Base-by-base conservation (phyloP, 2,888 invertebrate genomes). In the Drosophila pseudotalamancana region DNA sequence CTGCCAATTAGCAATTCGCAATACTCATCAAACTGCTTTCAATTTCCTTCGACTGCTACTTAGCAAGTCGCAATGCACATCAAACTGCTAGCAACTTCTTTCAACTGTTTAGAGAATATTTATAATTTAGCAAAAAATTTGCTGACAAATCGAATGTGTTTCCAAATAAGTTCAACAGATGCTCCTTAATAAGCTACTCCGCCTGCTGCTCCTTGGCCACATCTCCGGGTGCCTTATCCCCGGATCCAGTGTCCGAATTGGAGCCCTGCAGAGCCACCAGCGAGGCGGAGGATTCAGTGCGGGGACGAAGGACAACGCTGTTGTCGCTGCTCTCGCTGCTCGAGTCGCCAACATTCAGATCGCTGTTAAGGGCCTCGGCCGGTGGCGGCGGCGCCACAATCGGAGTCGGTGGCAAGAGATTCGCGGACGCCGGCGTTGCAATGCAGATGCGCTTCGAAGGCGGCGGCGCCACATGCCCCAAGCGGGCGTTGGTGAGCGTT, bases 391-490 rank as follows among this genome's bases (percentile, higher is more conserved):
- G 37, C 11, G 64, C 43, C 9, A 59, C 60, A 6, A 66, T 35
- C 4, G 77, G 69, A 0, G 32, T 49, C 3, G 74, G 76, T 14
- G 83, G 71, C 60, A 73, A 53, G 4, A 69, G 54, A 8, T 40
- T 67, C 0, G 35, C 53, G 4, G 60, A 11, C 4, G 48, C 25
- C 1, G 64, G 39, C 31, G 65, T 8, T 1, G 57, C 70, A 11
- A 86, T 66, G 77, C 87, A 86, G 19, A 82, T 75, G 8, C 88
- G 88, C 32, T 87, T 87, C 0, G 88, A 78, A 0, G 88, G 82
- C 29, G 82, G 88, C 8, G 86, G 72, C 11, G 78, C 78, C 16
- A 83, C 68, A 37, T 88, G 80, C 8, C 92, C 91, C 34, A 91
- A 64, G 0, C 90, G 86, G 0, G 88, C 89, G 50, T 72, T 87